Evolutionary conservation across 2,888 invertebrate genomes (phyloP).

Genomic region (Drosophila monieri): DNA sequence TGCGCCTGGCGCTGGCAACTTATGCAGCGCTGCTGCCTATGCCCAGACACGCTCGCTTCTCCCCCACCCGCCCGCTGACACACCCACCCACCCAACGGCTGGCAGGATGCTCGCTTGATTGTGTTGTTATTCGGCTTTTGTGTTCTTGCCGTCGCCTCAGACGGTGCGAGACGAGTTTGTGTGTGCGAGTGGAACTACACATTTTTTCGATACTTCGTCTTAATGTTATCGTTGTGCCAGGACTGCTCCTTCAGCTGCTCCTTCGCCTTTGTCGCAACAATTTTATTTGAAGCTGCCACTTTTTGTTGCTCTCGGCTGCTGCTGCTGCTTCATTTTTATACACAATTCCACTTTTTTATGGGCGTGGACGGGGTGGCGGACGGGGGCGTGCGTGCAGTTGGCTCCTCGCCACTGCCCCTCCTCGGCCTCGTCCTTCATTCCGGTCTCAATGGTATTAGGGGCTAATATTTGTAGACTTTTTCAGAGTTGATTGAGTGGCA

Average conservation of each 20-base stretch:
- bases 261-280: constrained; percentile 78
- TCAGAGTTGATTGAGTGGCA: constrained; percentile 78
- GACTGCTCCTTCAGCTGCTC: constrained; percentile 62
- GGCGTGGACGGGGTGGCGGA: constrained; percentile 20
- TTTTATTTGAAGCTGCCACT: constrained; percentile 79
- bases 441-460: constrained; percentile 79
- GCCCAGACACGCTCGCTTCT: constrained; percentile 68
- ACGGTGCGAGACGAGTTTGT: constrained; percentile 28
- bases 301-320: constrained; percentile 53
- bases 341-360: constrained; percentile 79
- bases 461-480: constrained; percentile 81
- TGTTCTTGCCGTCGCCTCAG: constrained; percentile 62
- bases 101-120: constrained; percentile 70
- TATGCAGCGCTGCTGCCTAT: constrained; percentile 75
- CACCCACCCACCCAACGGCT: constrained; percentile 2
- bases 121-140: constrained; percentile 77
- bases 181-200: constrained; percentile 66
- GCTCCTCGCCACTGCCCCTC: constrained; percentile 15
- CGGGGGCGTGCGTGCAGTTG: constrained; percentile 38
- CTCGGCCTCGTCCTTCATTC: constrained; percentile 57
- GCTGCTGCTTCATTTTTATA: constrained; percentile 75
- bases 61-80: background rate
- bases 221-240: constrained; percentile 76
- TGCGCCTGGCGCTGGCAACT: constrained; percentile 69
- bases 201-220: constrained; percentile 78